phyloP scores from a whole-genome alignment of 2,888 invertebrate species.

The Balanococcus diminutus region DNA sequence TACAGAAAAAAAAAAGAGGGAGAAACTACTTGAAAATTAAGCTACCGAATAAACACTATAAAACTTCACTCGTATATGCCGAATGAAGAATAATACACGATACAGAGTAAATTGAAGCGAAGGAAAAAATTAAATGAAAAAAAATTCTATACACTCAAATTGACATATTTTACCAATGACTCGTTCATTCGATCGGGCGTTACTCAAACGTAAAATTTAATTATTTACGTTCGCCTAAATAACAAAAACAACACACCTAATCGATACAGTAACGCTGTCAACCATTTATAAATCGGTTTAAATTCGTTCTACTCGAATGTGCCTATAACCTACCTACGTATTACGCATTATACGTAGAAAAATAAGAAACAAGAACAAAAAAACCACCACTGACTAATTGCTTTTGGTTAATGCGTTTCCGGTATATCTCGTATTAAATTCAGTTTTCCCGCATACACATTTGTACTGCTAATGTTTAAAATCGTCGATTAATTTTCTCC shows the following conservation, averaged over 20 bases:
- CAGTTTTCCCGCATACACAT: not conserved
- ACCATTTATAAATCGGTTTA: slow-evolving; percentile 39
- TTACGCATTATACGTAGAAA: slow-evolving; percentile 9
- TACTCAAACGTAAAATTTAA: slow-evolving; percentile 34
- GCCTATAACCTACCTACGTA: not conserved
- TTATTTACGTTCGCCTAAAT: slow-evolving; percentile 25
- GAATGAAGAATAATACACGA: not conserved
- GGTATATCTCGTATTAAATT: slow-evolving; percentile 8
- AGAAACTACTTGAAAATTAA: slow-evolving; percentile 24
- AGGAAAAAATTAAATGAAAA: not conserved
- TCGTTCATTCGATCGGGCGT: slow-evolving; percentile 5
- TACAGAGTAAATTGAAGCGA: not conserved
- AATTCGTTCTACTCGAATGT: slow-evolving; percentile 30
- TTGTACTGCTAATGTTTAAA: not conserved
- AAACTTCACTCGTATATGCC: not conserved
- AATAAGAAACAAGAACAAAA: not conserved
- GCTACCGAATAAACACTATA: not conserved
- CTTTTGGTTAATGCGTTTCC: slow-evolving; percentile 29
- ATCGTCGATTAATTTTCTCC: not conserved
- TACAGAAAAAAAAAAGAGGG: not conserved
- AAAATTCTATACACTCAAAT: not conserved
- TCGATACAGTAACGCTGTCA: slow-evolving; percentile 32
- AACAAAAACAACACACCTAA: slow-evolving; percentile 37
- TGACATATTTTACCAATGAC: slow-evolving; percentile 18
- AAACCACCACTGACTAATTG: slow-evolving; percentile 28